These are phyloP conservation scores for Drosophila sproati DNA, from an alignment of 1,140 invertebrate species.

Conservation along the genomic window DNA sequence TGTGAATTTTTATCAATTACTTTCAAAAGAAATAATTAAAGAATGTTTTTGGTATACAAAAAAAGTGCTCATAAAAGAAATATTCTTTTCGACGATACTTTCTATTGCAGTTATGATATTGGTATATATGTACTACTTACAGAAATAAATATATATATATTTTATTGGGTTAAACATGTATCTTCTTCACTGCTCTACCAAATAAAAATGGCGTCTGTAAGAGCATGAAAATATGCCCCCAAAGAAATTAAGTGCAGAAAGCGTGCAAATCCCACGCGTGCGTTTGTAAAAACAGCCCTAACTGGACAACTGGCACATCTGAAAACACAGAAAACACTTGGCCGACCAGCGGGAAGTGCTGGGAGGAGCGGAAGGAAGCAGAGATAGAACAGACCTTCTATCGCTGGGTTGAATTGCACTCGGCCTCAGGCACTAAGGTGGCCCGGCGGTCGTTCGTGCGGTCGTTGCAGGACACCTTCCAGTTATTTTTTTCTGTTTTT, in stretches of 20 bases:
- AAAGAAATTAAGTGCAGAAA: constrained; percentile 79
- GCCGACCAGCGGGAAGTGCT: background rate
- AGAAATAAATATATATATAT: too few relatives aligned
- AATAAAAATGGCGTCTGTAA: background rate
- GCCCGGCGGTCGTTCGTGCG: constrained; percentile 33
- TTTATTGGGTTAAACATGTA: too few relatives aligned
- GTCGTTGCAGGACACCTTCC: constrained; percentile 2
- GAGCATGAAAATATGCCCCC: constrained; percentile 46
- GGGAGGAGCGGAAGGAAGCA: too few relatives aligned
- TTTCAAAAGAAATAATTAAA: too few relatives aligned
- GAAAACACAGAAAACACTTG: constrained; percentile 30
- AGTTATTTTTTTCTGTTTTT: background rate
- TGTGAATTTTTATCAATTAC: too few relatives aligned
- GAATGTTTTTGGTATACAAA: too few relatives aligned
- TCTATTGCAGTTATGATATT: too few relatives aligned
- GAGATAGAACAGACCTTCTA: background rate
- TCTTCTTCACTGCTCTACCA: too few relatives aligned
- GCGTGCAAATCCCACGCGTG: constrained; percentile 67
- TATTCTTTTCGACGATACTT: too few relatives aligned
- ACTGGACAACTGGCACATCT: constrained; percentile 36
- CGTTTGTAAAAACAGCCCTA: constrained; percentile 48
- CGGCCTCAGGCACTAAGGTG: constrained; percentile 36
- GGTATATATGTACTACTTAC: too few relatives aligned
- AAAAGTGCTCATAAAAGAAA: too few relatives aligned
- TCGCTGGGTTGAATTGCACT: constrained; percentile 49